Percentiles rank a stretch among this genome's conserved stretches.
phyloP scores from a whole-genome alignment of 2,888 invertebrate species.

The Deilephila porcellus region DNA sequence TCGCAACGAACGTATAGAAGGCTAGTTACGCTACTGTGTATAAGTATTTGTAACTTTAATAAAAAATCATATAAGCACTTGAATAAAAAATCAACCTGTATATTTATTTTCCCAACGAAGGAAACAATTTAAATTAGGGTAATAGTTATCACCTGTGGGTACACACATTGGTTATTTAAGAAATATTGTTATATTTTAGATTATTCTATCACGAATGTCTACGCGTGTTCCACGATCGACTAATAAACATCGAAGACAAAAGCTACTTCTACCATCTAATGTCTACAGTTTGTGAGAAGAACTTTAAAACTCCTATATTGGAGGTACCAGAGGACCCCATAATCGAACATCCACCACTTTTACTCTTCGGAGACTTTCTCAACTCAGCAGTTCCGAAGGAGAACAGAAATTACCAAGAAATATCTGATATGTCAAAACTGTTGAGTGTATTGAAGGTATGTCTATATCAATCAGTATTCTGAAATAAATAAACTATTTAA shows the following conservation, averaged over 20 bases:
- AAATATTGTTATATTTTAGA: slow-evolving; percentile 68
- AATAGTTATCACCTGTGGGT: not conserved
- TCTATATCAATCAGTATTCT: not conserved
- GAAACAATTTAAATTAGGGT: not conserved
- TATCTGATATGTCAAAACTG: slow-evolving; percentile 89
- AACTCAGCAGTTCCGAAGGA: slow-evolving; percentile 89
- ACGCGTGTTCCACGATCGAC: slow-evolving; percentile 95
- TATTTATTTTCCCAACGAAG: too few relatives aligned
- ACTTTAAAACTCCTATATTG: slow-evolving; percentile 86
- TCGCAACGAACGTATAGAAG: too few relatives aligned
- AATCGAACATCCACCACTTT: slow-evolving; percentile 86
- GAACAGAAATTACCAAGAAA: slow-evolving; percentile 92
- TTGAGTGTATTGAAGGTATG: slow-evolving; percentile 88
- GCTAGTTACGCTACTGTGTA: too few relatives aligned
- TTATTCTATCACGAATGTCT: slow-evolving; percentile 96
- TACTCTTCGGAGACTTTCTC: slow-evolving; percentile 94
- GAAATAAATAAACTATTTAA: too few relatives aligned
- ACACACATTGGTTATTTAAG: too few relatives aligned
- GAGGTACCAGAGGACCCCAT: slow-evolving; percentile 85
- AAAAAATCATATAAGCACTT: too few relatives aligned
- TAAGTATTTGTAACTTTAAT: too few relatives aligned
- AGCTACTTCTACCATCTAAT: slow-evolving; percentile 91
- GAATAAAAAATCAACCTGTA: too few relatives aligned
- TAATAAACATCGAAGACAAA: slow-evolving; percentile 93
- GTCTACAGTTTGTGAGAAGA: slow-evolving; percentile 86